phyloP scores from a whole-genome alignment of 2,888 invertebrate genomes.

The Gonocerus acuteangulatus region DNA sequence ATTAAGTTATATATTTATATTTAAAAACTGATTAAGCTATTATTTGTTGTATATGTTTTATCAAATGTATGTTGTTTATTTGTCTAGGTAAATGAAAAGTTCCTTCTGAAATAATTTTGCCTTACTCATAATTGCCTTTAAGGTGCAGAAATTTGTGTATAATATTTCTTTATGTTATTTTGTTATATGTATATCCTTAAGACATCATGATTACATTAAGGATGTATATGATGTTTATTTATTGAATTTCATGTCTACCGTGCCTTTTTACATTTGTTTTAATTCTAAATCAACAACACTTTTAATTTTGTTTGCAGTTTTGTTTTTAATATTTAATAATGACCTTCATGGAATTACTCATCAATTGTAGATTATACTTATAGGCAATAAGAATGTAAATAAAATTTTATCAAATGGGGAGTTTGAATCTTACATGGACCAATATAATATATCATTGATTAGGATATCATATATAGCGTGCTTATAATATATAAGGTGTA shows the following conservation, averaged over 20 bases:
- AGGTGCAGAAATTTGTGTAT: slow-evolving; percentile 13
- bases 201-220: neutral
- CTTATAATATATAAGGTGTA: neutral
- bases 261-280: slow-evolving; percentile 13
- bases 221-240: neutral
- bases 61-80: neutral
- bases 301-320: slow-evolving; percentile 4
- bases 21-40: too few species aligned
- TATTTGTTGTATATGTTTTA: neutral
- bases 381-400: slow-evolving; percentile 3
- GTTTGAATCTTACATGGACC: slow-evolving; percentile 29
- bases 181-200: neutral
- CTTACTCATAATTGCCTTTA: slow-evolving; percentile 38
- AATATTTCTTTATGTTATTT: slow-evolving; percentile 3
- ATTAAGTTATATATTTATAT: too few species aligned
- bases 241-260: slow-evolving; percentile 12
- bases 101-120: slow-evolving; percentile 37
- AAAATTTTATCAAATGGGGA: slow-evolving; percentile 31
- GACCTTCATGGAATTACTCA: slow-evolving; percentile 4
- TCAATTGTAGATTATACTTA: slow-evolving; percentile 4
- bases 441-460: slow-evolving; percentile 20
- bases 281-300: neutral
- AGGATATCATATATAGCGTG: slow-evolving; percentile 7
- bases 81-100: slow-evolving; percentile 31
- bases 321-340: slow-evolving; percentile 4